A percentile compares a stretch with the other conserved stretches of the same genome.
Conservation (phyloP, 2,888 invertebrate species). For the Platycheirus rosarum region DNA sequence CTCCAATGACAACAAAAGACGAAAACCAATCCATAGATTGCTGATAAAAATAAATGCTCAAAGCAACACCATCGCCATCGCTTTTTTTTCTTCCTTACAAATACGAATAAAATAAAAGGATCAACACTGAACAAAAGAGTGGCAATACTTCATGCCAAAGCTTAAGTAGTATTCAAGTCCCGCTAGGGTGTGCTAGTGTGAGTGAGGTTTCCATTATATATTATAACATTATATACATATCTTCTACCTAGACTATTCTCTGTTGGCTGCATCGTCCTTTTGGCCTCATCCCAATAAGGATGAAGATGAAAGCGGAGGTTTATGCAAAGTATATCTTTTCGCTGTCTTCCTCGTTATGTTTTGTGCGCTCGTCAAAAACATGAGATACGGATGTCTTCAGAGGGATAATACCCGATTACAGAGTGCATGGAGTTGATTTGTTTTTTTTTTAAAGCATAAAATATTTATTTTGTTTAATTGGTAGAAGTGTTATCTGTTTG, state of each 20-base stretch:
- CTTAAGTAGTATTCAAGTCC: constrained; percentile 57
- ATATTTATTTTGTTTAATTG: not conserved
- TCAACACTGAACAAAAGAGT: constrained; percentile 56
- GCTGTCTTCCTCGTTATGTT: not conserved
- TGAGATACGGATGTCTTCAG: constrained; percentile 60
- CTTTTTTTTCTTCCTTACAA: constrained; percentile 17
- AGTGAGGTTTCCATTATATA: too few relatives aligned
- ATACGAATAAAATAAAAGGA: constrained; percentile 50
- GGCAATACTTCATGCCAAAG: constrained; percentile 52
- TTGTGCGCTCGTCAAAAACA: constrained; percentile 16
- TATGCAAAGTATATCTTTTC: not conserved
- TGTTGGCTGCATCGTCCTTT: constrained; percentile 51
- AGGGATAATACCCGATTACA: constrained; percentile 60
- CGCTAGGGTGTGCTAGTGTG: too few relatives aligned
- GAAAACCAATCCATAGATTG: constrained; percentile 31
- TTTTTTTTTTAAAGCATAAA: not conserved
- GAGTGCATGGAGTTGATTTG: constrained; percentile 4
- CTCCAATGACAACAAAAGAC: constrained; percentile 23
- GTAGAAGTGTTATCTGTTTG: too few relatives aligned
- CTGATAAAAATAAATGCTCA: constrained; percentile 58
- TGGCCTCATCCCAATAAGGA: constrained; percentile 34
- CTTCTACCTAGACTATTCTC: too few relatives aligned
- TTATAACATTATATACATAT: too few relatives aligned
- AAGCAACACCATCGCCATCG: constrained; percentile 12
- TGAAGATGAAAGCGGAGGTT: constrained; percentile 17